Evolutionary conservation across 2,888 invertebrate genomes (phyloP), one percentile per base, ranked within the genome.

Genomic region (Troides aeacus): DNA sequence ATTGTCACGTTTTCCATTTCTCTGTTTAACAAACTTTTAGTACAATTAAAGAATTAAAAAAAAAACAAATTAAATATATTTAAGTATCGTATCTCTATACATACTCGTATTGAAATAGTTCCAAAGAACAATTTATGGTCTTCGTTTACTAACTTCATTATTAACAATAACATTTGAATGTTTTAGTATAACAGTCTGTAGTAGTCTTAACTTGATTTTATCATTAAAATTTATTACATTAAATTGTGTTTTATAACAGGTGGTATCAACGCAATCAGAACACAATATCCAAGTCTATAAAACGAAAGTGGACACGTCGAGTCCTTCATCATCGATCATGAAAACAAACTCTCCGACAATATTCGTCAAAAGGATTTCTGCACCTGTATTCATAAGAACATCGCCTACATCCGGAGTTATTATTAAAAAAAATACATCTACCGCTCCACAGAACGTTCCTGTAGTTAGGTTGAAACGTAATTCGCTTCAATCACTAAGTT

Each of bases 381-480:
- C 57, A 10, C 67, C 62, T 12, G 57, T 67, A 46, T 21, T 58
- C 24, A 57, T 67, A 30, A 67, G 57, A 42, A 67, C 62, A 46
- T 62, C 67, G 1, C 62, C 67, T 23, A 60, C 42, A 23, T 50
- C 57, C 46, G 67, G 46, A 18, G 57, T 62, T 17, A 57, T 66
- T 1, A 36, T 67, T n/a, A 23, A 46, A 57, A 67, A 57, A 67
- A 67, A 39, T 0, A 62, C 57, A 58, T 39, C 24, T 1, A 42
- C 23, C 18, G 39, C 57, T 10, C 39, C 62, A 12, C 62, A 46
- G 7, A 67, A 46, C 15, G 42, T 36, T n/a, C 56, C 39, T 23
- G n/a, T 67, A 57, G 46, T 58, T 7, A 67, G 67, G 30, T 17
- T 62, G 46, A 67, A 67, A 46, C 62, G 67, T 57, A 62, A 46